phyloP scores from a whole-genome alignment of 2,888 invertebrate species.

The Lordiphosa fenestrarum region DNA sequence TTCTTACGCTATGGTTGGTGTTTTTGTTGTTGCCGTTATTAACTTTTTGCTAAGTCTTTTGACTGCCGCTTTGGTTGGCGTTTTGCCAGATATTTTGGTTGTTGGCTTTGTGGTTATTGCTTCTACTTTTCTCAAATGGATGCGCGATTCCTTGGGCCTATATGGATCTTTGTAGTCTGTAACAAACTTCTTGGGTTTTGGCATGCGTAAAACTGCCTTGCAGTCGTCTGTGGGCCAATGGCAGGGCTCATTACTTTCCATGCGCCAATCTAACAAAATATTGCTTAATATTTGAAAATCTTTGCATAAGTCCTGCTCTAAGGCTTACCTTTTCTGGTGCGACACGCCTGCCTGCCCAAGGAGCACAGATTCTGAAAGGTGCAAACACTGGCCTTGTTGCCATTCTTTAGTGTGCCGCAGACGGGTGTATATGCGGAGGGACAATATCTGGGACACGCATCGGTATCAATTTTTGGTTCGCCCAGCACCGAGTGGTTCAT shows the following conservation, averaged over 20 bases:
- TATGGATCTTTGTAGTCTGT: not conserved
- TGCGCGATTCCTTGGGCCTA: not conserved
- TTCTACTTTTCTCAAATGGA: not conserved
- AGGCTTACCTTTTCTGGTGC: not conserved
- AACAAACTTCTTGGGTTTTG: not conserved
- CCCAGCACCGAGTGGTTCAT: not conserved
- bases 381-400: slow-evolving; percentile 8
- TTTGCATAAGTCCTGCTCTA: too few relatives aligned
- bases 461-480: not conserved
- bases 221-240: slow-evolving; percentile 7
- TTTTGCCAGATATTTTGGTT: too few relatives aligned
- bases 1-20: not conserved
- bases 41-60: not conserved
- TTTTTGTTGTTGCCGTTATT: not conserved
- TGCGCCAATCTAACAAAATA: not conserved
- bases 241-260: slow-evolving; percentile 6
- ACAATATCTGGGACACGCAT: not conserved
- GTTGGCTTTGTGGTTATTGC: not conserved
- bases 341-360: slow-evolving; percentile 1
- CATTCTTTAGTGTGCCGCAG: slow-evolving; percentile 16
- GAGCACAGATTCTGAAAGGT: slow-evolving; percentile 31
- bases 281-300: too few relatives aligned
- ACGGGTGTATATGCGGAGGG: not conserved
- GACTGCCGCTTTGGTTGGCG: too few relatives aligned
- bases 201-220: not conserved